phyloP scores from a whole-genome alignment of 2,888 invertebrate genomes.

The Himalopsyche tibetana region DNA sequence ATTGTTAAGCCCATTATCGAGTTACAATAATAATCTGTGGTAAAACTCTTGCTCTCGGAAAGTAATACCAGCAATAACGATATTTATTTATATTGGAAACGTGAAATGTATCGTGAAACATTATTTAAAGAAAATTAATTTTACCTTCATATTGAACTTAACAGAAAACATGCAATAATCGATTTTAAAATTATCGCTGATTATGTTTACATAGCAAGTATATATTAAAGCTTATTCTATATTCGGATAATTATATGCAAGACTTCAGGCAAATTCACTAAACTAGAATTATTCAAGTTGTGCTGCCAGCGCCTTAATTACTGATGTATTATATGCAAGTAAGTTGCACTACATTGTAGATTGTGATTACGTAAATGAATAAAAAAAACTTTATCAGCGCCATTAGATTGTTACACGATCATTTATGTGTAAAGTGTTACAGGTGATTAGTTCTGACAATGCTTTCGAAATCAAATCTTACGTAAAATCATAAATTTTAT shows the following conservation, averaged over 20 bases:
- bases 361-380: background rate
- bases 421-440: background rate
- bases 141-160: too few species aligned
- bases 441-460: background rate
- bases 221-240: too few species aligned
- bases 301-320: too few species aligned
- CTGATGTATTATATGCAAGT: too few species aligned
- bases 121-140: too few species aligned
- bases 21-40: background rate
- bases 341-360: background rate
- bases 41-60: constrained; percentile 20
- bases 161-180: too few species aligned
- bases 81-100: background rate
- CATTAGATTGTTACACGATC: constrained; percentile 1
- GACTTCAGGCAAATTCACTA: too few species aligned
- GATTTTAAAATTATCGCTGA: too few species aligned
- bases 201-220: too few species aligned
- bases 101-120: background rate
- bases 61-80: background rate
- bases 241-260: too few species aligned
- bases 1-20: constrained; percentile 20
- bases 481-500: background rate
- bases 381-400: background rate
- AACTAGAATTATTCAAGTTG: too few species aligned
- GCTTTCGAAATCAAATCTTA: constrained; percentile 12